phyloP scores from a whole-genome alignment of 2,888 invertebrate species.

The Blastobasis adustella region DNA sequence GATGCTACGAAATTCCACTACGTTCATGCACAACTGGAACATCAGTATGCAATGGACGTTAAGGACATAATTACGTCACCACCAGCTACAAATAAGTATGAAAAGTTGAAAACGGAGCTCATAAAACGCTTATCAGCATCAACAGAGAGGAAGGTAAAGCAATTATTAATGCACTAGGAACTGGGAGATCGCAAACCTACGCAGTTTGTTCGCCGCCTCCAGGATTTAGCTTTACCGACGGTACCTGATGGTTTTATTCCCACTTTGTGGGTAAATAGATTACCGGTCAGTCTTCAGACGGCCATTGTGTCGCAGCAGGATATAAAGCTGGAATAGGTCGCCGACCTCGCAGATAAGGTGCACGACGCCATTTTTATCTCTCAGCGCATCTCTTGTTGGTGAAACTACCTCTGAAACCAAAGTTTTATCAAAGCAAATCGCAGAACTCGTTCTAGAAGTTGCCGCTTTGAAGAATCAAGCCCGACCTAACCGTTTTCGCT shows the following conservation, averaged over 20 bases:
- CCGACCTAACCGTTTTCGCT: not conserved
- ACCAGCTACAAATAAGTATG: constrained; percentile 3
- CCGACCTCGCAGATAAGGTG: not conserved
- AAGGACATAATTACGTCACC: constrained; percentile 2
- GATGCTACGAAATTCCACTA: constrained; percentile 8
- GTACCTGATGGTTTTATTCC: constrained; percentile 11
- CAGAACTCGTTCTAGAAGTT: not conserved
- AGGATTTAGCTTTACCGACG: constrained; percentile 10
- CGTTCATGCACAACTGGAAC: constrained; percentile 2
- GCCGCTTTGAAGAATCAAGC: not conserved
- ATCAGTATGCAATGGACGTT: constrained; percentile 1
- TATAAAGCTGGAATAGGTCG: not conserved
- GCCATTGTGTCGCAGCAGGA: not conserved
- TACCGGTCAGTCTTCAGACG: constrained; percentile 10
- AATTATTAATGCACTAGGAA: constrained; percentile 17
- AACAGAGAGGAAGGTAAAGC: constrained; percentile 13
- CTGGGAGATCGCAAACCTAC: constrained; percentile 12
- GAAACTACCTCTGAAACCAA: not conserved
- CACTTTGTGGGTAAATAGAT: constrained; percentile 12
- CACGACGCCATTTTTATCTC: constrained; percentile 2
- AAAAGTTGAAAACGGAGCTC: constrained; percentile 5
- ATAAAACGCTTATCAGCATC: constrained; percentile 12
- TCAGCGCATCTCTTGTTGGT: not conserved
- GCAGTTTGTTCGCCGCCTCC: constrained; percentile 15
- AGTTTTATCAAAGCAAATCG: not conserved